A percentile compares a stretch with the other conserved stretches of the same genome.
These are phyloP conservation scores for Spinus pinus DNA, from an alignment of 2,797 vertebrate genomes.

Conservation along the genomic window DNA sequence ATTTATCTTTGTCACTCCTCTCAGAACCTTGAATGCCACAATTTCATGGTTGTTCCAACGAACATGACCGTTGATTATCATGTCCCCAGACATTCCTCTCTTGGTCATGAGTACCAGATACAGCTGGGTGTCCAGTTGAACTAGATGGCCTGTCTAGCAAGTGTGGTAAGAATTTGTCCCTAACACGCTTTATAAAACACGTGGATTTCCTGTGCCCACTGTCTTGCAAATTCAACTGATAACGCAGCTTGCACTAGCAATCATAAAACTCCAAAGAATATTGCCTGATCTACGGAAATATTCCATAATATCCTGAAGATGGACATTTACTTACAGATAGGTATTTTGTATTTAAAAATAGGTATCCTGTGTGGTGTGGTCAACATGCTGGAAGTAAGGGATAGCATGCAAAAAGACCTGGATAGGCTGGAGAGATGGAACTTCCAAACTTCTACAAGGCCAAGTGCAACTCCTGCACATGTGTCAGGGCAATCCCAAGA, in stretches of 20 bases:
- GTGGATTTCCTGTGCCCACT: neutral
- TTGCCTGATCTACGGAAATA: neutral
- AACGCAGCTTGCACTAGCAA: neutral
- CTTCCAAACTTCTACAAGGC: neutral
- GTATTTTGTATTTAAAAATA: neutral
- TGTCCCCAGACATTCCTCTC: neutral
- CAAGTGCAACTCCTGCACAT: neutral
- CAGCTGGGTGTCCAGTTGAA: neutral
- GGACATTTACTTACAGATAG: neutral
- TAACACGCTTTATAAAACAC: neutral
- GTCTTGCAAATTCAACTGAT: neutral
- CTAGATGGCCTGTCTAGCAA: neutral
- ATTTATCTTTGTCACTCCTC: neutral
- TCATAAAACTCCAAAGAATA: neutral
- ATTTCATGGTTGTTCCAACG: neutral
- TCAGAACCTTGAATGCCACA: neutral
- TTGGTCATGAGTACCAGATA: neutral
- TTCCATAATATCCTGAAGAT: neutral
- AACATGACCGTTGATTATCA: neutral
- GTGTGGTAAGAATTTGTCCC: neutral
- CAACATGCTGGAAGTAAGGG: neutral
- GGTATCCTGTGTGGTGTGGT: neutral
- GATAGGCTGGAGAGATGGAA: neutral
- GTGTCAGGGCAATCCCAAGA: neutral
- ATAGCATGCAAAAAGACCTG: neutral